Percentiles rank a stretch among this genome's conserved stretches.
These are phyloP conservation scores for Proctacanthus coquilletti DNA, from an alignment of 1,140 invertebrate species.

Conservation along the genomic window DNA sequence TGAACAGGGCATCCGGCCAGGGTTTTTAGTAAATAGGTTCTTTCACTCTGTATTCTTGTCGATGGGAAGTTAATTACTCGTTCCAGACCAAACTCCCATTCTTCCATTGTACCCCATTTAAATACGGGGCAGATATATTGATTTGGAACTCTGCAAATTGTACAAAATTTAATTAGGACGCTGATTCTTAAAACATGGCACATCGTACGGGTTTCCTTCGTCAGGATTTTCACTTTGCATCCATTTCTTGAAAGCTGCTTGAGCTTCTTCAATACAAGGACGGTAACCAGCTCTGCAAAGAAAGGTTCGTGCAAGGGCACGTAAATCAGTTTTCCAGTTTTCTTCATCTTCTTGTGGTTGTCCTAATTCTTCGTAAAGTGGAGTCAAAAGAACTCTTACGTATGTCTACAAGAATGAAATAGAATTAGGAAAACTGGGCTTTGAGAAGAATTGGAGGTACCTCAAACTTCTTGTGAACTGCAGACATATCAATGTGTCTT, in stretches of 20 bases:
- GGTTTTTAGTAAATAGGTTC: slow-evolving; percentile 57
- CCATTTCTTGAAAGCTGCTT: slow-evolving; percentile 48
- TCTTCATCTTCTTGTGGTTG: slow-evolving; percentile 36
- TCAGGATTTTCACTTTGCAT: slow-evolving; percentile 47
- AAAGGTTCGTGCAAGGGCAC: slow-evolving; percentile 44
- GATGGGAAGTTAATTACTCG: slow-evolving; percentile 54
- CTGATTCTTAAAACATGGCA: no score
- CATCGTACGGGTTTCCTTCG: slow-evolving; percentile 57
- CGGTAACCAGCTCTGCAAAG: slow-evolving; percentile 54
- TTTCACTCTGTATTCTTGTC: slow-evolving; percentile 46
- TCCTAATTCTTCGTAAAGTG: slow-evolving; percentile 46
- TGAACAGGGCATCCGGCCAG: slow-evolving; percentile 56
- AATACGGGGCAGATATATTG: slow-evolving; percentile 61
- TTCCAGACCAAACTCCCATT: slow-evolving; percentile 63
- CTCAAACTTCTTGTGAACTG: slow-evolving; percentile 49
- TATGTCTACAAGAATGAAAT: slow-evolving; percentile 38
- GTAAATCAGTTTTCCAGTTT: slow-evolving; percentile 41
- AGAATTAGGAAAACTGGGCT: neutral
- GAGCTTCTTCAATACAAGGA: slow-evolving; percentile 51
- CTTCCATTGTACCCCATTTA: slow-evolving; percentile 54
- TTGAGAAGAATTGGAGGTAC: slow-evolving; percentile 23
- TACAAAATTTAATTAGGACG: no score
- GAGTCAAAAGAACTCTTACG: slow-evolving; percentile 41
- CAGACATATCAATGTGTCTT: slow-evolving; percentile 45
- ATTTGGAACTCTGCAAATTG: slow-evolving; percentile 48